Base-by-base conservation (phyloP, 64 coral and sea anemone species). In the Pocillopora verrucosa region DNA sequence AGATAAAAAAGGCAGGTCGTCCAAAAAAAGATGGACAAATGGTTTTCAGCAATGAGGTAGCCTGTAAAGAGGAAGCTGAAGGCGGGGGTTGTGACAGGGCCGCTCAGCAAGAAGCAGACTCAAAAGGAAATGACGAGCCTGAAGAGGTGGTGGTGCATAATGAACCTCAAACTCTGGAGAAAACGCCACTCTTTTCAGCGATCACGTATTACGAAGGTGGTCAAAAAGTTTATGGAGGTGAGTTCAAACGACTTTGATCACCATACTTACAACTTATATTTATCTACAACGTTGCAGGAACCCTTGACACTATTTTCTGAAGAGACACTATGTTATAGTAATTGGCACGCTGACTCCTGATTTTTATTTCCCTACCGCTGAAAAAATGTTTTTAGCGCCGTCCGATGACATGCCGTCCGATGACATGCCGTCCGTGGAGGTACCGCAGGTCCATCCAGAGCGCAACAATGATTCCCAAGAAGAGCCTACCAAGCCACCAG, bases 131-230 rank as follows among this genome's bases (percentile, higher is more conserved):
- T 0, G 65, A 85, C 38, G 82, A 72, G 72, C 82, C 64, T 72
- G 64, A 85, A 20, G 64, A 70, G 25, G 65, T 85, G 4, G 82
- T 57, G 24, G 37, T 85, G 15, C 63, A 85, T 65, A 57, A 2
- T 22, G 10, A 56, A 36, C 34, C 64, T 70, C 45, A 56, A 72
- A 45, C 38, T 17, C 63, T 13, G 19, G 65, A 72, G 45, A 41
- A 85, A 57, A 72, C n/a, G 82, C 82, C 64, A 13, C 82, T 72
- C 72, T 34, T 84, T 22, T 70, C 81, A 3, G 63, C 81, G 15
- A 25, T 83, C 26, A 22, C 16, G 61, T 60, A 67, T 83, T 67
- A 67, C 36, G 61, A 83, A 51, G 80, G 45, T 41, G 80, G 80
- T 6, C 63, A 67, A 67, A 67, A 38, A 36, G 80, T 1, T 11